phyloP scores from a whole-genome alignment of 2,797 vertebrate species.

The Discoglossus pictus region DNA sequence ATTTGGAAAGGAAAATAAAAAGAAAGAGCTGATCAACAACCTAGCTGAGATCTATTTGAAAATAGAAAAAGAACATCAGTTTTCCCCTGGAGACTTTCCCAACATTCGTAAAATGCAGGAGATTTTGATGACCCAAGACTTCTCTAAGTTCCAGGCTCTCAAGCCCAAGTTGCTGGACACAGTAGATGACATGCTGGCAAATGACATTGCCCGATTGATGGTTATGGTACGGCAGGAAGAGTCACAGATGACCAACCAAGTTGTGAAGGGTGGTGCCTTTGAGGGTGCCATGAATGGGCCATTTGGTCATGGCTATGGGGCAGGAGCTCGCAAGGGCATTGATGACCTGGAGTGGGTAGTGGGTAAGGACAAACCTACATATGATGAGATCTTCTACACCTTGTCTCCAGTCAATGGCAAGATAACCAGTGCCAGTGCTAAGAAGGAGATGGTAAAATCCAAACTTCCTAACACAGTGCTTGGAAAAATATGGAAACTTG shows the following conservation, averaged over 20 bases:
- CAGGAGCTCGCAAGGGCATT: constrained; percentile 77
- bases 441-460: constrained; percentile 81
- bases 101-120: constrained; percentile 88
- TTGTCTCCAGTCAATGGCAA: constrained; percentile 78
- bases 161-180: constrained; percentile 75
- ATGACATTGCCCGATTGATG: constrained; percentile 78
- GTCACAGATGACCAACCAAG: constrained; percentile 72
- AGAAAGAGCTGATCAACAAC: constrained; percentile 87
- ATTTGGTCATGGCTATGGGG: constrained; percentile 77
- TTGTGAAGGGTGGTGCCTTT: constrained; percentile 76
- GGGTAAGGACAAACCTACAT: constrained; percentile 76
- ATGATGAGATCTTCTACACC: constrained; percentile 81
- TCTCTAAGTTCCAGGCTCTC: constrained; percentile 72
- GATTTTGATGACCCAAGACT: constrained; percentile 71
- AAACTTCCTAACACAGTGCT: constrained; percentile 89
- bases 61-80: constrained; percentile 89
- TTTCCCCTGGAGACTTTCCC: constrained; percentile 90
- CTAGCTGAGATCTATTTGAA: constrained; percentile 83
- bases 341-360: constrained; percentile 80
- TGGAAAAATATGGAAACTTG: constrained; percentile 92
- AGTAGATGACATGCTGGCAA: constrained; percentile 78
- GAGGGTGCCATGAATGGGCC: constrained; percentile 79
- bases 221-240: constrained; percentile 77
- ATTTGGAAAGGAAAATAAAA: constrained; percentile 91
- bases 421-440: constrained; percentile 74